A percentile compares a stretch with the other conserved stretches of the same genome.
Evolutionary conservation across 2,888 invertebrate genomes (phyloP).

Genomic region (Leptarthrus brevirostris): DNA sequence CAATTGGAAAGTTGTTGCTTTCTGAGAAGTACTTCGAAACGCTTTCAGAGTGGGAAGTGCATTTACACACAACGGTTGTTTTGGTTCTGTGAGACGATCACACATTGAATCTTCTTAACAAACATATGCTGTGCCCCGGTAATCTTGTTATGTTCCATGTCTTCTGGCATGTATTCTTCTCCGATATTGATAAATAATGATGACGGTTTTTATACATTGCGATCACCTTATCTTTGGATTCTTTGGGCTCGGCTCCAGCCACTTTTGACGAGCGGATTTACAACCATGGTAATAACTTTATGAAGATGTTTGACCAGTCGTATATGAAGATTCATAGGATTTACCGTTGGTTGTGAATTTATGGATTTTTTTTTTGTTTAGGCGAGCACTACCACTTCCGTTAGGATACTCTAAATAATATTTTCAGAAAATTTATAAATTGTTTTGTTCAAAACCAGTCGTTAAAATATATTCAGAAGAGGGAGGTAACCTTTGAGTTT

Average conservation of each 20-base stretch:
- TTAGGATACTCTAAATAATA: neutral
- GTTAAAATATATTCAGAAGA: no score
- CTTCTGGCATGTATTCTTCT: no score
- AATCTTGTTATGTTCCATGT: no score
- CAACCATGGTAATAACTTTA: neutral
- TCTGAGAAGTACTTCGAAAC: neutral
- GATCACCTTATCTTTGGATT: neutral
- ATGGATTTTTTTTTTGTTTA: neutral
- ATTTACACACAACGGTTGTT: constrained; percentile 2
- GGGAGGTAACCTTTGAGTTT: no score
- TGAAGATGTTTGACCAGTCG: neutral
- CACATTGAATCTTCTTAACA: neutral
- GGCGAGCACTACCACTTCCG: neutral
- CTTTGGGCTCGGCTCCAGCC: neutral
- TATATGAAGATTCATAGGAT: neutral
- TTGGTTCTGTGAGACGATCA: neutral
- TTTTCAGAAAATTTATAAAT: no score
- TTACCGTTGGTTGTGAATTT: neutral
- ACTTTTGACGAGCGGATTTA: neutral
- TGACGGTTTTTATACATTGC: no score
- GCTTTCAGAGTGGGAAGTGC: constrained; percentile 12
- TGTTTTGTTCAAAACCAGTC: no score
- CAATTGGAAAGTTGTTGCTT: constrained; percentile 34
- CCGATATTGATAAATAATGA: no score
- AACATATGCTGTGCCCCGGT: no score